Conservation (phyloP, 2,888 invertebrate genomes). For the Agelastica alni region DNA sequence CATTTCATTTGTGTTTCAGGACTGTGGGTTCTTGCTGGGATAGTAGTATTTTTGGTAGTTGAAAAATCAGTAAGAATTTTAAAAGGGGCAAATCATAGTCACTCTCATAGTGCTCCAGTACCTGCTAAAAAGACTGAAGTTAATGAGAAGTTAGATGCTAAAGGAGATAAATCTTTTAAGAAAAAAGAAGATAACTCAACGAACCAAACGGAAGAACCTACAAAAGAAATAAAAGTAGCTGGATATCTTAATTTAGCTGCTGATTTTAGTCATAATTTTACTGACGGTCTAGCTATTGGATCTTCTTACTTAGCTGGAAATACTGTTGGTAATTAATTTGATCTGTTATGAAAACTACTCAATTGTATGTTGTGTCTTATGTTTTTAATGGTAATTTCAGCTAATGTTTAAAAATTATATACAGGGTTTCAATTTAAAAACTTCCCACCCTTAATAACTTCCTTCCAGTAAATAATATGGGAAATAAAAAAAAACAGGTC, state of each 20-base stretch:
- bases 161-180: constrained; percentile 9
- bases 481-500: too few species aligned
- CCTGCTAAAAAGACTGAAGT: too few species aligned
- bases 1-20: constrained; percentile 58
- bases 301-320: constrained; percentile 94
- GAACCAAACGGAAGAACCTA: constrained; percentile 56
- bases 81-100: constrained; percentile 71
- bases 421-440: too few species aligned
- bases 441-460: too few species aligned
- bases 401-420: too few species aligned
- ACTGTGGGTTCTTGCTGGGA: constrained; percentile 91
- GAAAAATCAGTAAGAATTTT: constrained; percentile 90
- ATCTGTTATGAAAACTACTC: too few species aligned
- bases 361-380: too few species aligned
- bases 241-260: constrained; percentile 97
- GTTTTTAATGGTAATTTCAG: too few species aligned
- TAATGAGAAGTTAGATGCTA: background rate
- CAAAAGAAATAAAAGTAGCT: constrained; percentile 73
- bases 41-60: constrained; percentile 88
- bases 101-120: constrained; percentile 47
- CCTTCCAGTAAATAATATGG: too few species aligned
- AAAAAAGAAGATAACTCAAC: constrained; percentile 47
- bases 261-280: constrained; percentile 98
- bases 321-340: constrained; percentile 66
- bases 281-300: constrained; percentile 98